A percentile compares a stretch with the other conserved stretches of the same genome.
Conservation (phyloP, 1,140 invertebrate genomes). For the Trigoniulus corallinus region DNA sequence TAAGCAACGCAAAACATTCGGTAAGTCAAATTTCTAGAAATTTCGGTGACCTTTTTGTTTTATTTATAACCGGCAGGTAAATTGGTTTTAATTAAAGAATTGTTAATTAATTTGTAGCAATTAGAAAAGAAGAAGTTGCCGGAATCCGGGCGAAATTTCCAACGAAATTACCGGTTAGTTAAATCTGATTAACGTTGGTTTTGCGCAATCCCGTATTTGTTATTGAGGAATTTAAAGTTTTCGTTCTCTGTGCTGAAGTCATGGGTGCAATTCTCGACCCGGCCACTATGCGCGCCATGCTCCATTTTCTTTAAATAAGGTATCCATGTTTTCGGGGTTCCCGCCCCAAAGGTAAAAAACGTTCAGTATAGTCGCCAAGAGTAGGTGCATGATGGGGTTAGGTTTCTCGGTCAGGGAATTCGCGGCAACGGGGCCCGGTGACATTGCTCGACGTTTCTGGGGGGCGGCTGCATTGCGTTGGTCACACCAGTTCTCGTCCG, state of each 20-base stretch:
- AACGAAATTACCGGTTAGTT: conserved; percentile 30
- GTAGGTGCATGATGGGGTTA: no score
- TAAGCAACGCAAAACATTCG: conserved; percentile 19
- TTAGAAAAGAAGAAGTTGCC: conserved; percentile 30
- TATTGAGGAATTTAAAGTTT: background rate
- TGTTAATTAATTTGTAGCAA: conserved; percentile 22
- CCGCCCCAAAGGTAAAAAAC: conserved; percentile 1
- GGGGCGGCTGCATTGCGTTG: no score
- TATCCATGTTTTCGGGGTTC: no score
- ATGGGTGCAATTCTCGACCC: conserved; percentile 13
- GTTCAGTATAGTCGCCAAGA: no score
- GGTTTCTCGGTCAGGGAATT: no score
- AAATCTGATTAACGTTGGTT: background rate
- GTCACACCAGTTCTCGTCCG: no score
- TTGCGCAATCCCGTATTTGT: conserved; percentile 3
- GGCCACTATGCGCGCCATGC: conserved; percentile 14
- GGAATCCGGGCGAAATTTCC: conserved; percentile 30
- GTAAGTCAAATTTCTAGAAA: conserved; percentile 10
- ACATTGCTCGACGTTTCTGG: no score
- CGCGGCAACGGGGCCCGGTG: no score
- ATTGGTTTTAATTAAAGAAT: conserved; percentile 1
- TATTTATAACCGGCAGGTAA: conserved; percentile 1
- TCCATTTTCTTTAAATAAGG: conserved; percentile 9
- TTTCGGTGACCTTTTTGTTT: background rate
- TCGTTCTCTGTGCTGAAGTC: conserved; percentile 12